Base-by-base conservation (phyloP, 2,888 invertebrate species). In the Poecilus cupreus region DNA sequence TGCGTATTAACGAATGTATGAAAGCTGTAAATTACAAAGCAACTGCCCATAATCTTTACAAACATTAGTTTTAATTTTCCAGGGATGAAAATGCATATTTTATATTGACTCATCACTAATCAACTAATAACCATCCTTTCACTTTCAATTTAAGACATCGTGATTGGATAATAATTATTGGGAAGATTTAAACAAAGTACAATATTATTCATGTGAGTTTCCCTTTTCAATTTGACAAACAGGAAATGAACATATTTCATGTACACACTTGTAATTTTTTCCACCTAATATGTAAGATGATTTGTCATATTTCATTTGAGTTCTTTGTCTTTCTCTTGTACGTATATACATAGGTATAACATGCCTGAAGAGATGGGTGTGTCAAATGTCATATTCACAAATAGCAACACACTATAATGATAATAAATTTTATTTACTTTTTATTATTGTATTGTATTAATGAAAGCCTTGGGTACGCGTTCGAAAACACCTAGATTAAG, bases 71-170 rank as follows among this genome's bases (percentile, higher is more conserved):
- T 32, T 32, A 5, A 8, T 49, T n/a, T 49, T 20, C 16, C 4
- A 20, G 54, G 22, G 54, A 54, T 54, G 54, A 20, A 54, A 54
- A 54, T 16, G 54, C 22, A 54, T 18, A 54, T 54, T 54, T 49
- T 54, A 20, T 20, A 54, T 54, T 10, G 8, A 20, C 20, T 22
- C 0, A 20, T 20, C 18, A 20, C 20, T 54, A 54, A 54, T 54
- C 54, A 54, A 54, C 54, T 54, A 22, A 22, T 22, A 18, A 54
- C 20, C 2, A 4, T 16, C 18, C 54, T 54, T 54, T 54, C 54
- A 54, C 54, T 54, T 54, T 18, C 54, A 20, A 54, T 54, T 54
- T 20, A 54, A 54, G 22, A 10, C 11, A 20, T 18, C 20, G 22
- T 54, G 10, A 54, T 54, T 49, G 18, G 49, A 49, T 49, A 49